These are phyloP conservation scores for Rhea americana DNA, from an alignment of 2,113 vertebrate genomes.

Conservation along the genomic window DNA sequence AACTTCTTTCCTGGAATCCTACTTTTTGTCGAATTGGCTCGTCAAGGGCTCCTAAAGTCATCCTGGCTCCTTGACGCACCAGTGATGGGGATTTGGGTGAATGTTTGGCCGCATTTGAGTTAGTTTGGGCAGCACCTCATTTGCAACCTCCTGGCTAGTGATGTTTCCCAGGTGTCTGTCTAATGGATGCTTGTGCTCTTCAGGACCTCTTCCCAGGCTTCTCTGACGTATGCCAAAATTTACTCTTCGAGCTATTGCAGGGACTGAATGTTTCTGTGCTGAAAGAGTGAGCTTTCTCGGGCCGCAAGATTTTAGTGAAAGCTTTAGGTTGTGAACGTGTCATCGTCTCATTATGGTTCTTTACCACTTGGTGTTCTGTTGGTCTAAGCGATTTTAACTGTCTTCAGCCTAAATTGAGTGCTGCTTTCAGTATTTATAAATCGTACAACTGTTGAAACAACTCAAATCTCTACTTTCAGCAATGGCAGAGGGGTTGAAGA, in stretches of 20 bases:
- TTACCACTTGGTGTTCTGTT: neutral
- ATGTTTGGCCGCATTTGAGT: neutral
- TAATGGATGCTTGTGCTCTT: neutral
- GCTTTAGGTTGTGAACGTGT: conserved; percentile 23
- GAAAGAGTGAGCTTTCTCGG: neutral
- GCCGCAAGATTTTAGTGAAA: neutral
- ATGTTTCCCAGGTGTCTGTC: neutral
- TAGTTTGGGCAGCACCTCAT: neutral
- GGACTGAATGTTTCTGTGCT: neutral
- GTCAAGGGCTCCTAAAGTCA: neutral
- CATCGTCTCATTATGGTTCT: conserved; percentile 10
- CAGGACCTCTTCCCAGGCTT: neutral
- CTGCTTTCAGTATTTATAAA: conserved; percentile 42
- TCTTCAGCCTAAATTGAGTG: conserved; percentile 28
- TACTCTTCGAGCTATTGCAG: neutral
- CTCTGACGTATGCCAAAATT: accelerated
- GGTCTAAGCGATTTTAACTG: conserved; percentile 11
- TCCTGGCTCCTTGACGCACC: accelerated
- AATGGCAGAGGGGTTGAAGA: neutral
- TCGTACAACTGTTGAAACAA: conserved; percentile 1
- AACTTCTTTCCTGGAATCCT: neutral
- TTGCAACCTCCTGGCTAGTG: neutral
- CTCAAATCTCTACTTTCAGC: neutral
- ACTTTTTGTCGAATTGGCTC: neutral
- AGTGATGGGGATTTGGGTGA: accelerated